Percentiles rank a stretch among this genome's conserved stretches.
These are phyloP conservation scores for Myotis lucifugus DNA, from an alignment of 2,113 vertebrate genomes.

Conservation along the genomic window DNA sequence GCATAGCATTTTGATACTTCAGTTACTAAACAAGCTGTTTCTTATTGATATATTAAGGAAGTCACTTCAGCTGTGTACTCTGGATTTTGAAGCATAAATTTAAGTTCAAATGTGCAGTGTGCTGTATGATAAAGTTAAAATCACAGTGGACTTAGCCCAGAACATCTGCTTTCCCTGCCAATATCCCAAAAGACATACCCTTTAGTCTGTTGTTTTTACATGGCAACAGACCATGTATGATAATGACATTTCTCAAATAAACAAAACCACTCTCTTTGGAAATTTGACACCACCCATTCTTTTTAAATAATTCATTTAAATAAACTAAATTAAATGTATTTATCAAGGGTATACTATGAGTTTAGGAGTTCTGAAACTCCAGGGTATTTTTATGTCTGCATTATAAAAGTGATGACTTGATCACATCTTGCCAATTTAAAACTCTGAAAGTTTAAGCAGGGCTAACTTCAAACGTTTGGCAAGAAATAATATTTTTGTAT, in stretches of 20 bases:
- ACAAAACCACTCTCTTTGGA: constrained; percentile 33
- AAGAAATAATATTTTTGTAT: background rate
- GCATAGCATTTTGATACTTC: constrained; percentile 52
- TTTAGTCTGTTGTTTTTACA: constrained; percentile 16
- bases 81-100: constrained; percentile 66
- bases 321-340: constrained; percentile 24
- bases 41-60: constrained; percentile 80
- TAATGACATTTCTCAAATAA: constrained; percentile 46
- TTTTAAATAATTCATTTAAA: constrained; percentile 45
- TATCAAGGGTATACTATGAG: background rate
- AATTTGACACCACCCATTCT: background rate
- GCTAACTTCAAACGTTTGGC: background rate
- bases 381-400: background rate
- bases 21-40: constrained; percentile 82
- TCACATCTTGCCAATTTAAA: background rate
- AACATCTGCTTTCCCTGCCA: constrained; percentile 48
- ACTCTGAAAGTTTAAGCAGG: background rate
- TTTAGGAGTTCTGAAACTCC: background rate
- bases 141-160: constrained; percentile 27
- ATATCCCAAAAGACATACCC: background rate
- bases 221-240: background rate
- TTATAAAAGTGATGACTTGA: background rate
- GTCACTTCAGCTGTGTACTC: constrained; percentile 54
- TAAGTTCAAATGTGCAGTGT: constrained; percentile 64
- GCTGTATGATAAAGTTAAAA: constrained; percentile 48